Evolutionary conservation across 2,797 vertebrate species (phyloP).

Genomic region (Corythornis leucogaster): DNA sequence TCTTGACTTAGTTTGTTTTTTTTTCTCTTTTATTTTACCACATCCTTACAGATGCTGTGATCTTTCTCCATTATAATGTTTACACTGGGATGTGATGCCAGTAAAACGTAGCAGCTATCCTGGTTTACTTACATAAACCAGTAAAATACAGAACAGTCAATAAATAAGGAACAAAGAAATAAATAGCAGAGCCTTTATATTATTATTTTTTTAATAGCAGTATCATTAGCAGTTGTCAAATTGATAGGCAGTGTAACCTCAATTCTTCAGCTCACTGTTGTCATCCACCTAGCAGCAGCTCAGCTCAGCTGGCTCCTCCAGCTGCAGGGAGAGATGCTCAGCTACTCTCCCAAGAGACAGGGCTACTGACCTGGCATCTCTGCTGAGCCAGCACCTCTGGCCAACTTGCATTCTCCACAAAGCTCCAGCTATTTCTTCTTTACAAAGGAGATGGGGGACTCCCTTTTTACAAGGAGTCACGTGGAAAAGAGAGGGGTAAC

Average conservation of each 20-base stretch:
- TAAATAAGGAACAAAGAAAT: not conserved
- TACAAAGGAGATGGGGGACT: not conserved
- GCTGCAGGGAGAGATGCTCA: not conserved
- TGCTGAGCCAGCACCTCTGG: not conserved
- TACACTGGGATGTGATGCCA: not conserved
- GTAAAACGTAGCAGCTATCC: not conserved
- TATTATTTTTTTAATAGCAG: not conserved
- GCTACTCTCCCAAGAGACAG: not conserved
- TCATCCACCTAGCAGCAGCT: not conserved
- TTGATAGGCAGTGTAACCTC: not conserved
- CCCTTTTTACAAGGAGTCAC: not conserved
- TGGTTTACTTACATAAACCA: slow-evolving; percentile 18
- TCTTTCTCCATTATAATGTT: not conserved
- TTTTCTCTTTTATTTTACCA: not conserved
- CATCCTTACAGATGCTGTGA: not conserved
- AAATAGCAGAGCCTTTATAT: not conserved
- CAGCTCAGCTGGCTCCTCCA: not conserved
- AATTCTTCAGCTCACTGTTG: not conserved
- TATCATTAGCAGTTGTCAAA: not conserved
- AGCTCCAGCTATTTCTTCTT: not conserved
- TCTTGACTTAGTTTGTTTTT: not conserved
- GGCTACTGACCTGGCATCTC: not conserved
- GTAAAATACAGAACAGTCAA: not conserved
- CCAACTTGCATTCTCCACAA: accelerated
- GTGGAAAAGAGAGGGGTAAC: not conserved